Conservation (phyloP, 2,113 vertebrate species). For the Dipodomys ordii region DNA sequence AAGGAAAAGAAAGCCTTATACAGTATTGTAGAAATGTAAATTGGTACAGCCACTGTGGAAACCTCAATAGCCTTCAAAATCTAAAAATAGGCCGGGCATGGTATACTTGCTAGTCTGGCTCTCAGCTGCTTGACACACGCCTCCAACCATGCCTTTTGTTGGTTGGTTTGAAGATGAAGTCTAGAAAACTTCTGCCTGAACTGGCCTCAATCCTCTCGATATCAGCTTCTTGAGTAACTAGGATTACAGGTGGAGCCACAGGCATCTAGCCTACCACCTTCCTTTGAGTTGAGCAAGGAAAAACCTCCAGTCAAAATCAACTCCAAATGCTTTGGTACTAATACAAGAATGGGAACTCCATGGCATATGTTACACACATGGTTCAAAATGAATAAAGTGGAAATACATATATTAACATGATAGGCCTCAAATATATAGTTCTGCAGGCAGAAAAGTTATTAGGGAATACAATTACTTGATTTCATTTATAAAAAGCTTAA, state of each 20-base stretch:
- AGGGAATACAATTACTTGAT: not conserved
- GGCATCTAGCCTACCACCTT: not conserved
- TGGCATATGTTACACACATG: not conserved
- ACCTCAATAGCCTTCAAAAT: no score
- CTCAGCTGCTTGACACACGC: no score
- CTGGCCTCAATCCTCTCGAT: no score
- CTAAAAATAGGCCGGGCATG: no score
- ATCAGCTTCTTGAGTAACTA: no score
- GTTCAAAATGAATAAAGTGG: slow-evolving; percentile 13
- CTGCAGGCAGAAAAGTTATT: slow-evolving; percentile 12
- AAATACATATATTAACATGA: not conserved
- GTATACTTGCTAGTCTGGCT: no score
- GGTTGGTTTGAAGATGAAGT: no score
- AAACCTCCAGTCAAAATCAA: not conserved
- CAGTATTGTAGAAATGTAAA: not conserved
- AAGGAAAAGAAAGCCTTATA: slow-evolving; percentile 1
- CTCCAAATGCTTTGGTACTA: not conserved
- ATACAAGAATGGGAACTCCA: not conserved
- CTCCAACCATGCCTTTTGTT: no score
- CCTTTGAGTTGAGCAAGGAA: not conserved
- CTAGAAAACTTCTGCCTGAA: no score
- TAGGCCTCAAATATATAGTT: slow-evolving; percentile 14
- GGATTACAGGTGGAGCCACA: no score
- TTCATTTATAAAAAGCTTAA: slow-evolving; percentile 31
- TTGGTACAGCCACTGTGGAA: not conserved